Evolutionary conservation across 2,797 vertebrate species (phyloP).

Genomic region (Diplodus sargus): DNA sequence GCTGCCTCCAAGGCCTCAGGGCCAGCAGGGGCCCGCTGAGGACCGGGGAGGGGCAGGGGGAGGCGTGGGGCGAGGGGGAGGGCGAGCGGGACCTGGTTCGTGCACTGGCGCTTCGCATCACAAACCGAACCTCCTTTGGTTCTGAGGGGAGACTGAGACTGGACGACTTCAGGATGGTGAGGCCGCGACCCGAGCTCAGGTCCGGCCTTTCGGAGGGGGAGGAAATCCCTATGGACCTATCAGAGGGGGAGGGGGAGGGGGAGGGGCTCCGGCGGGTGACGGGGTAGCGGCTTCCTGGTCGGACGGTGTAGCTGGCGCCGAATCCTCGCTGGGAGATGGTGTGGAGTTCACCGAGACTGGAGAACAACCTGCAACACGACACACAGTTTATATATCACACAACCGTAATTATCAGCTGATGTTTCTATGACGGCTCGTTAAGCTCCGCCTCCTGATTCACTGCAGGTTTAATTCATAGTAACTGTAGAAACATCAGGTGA

Average conservation of each 20-base stretch:
- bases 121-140: slow-evolving; percentile 97
- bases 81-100: slow-evolving; percentile 92
- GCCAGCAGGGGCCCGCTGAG: slow-evolving; percentile 90
- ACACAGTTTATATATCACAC: background rate
- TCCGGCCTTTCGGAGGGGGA: slow-evolving; percentile 77
- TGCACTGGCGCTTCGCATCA: slow-evolving; percentile 95
- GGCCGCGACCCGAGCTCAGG: slow-evolving; percentile 76
- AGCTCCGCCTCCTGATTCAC: background rate
- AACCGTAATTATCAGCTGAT: background rate
- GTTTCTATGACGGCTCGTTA: background rate
- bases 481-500: background rate
- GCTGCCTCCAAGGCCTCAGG: slow-evolving; percentile 95
- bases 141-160: slow-evolving; percentile 97
- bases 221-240: slow-evolving; percentile 88
- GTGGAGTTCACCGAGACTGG: slow-evolving; percentile 97
- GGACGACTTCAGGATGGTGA: slow-evolving; percentile 98
- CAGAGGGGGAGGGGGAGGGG: slow-evolving; percentile 91
- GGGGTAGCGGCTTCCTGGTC: slow-evolving; percentile 95
- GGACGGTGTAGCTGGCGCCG: slow-evolving; percentile 93
- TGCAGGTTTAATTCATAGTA: background rate
- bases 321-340: slow-evolving; percentile 97
- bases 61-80: slow-evolving; percentile 86
- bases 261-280: slow-evolving; percentile 94
- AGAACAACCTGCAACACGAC: slow-evolving; percentile 93
- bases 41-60: slow-evolving; percentile 87